These are phyloP conservation scores for Serinus canaria DNA, from an alignment of 2,113 vertebrate genomes.

Conservation along the genomic window DNA sequence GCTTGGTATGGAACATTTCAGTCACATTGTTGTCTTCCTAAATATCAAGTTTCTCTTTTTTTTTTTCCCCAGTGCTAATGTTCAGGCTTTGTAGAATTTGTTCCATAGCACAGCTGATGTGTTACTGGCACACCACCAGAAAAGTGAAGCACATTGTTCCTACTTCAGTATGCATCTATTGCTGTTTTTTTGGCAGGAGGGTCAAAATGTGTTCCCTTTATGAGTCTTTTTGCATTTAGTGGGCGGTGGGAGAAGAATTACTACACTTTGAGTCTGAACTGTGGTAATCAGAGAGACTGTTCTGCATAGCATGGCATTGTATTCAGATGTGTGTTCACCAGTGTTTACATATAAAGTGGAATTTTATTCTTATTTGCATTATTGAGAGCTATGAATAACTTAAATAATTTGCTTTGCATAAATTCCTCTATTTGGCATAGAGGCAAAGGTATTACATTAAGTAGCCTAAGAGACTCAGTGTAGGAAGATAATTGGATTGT, in stretches of 20 bases:
- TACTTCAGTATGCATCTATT: not conserved
- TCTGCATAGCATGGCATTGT: not conserved
- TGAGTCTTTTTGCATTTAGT: not conserved
- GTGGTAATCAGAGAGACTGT: not conserved
- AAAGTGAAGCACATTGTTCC: not conserved
- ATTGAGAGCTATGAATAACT: not conserved
- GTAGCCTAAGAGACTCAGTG: not conserved
- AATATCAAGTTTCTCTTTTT: not conserved
- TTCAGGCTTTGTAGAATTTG: not conserved
- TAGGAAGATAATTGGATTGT: not conserved
- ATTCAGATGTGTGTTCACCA: not conserved
- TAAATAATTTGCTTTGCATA: not conserved
- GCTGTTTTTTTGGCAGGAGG: not conserved
- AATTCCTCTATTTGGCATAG: not conserved
- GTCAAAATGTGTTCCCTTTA: not conserved
- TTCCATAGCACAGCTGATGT: not conserved
- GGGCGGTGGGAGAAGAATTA: not conserved
- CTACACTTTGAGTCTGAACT: not conserved
- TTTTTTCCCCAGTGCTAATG: not conserved
- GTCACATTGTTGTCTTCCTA: not conserved
- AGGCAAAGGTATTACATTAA: not conserved
- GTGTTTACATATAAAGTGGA: not conserved
- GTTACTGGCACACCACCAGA: not conserved
- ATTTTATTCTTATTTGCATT: not conserved
- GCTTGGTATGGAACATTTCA: not conserved